These are phyloP conservation scores for Heliconius congener DNA, from an alignment of 1,140 invertebrate genomes.

Conservation along the genomic window DNA sequence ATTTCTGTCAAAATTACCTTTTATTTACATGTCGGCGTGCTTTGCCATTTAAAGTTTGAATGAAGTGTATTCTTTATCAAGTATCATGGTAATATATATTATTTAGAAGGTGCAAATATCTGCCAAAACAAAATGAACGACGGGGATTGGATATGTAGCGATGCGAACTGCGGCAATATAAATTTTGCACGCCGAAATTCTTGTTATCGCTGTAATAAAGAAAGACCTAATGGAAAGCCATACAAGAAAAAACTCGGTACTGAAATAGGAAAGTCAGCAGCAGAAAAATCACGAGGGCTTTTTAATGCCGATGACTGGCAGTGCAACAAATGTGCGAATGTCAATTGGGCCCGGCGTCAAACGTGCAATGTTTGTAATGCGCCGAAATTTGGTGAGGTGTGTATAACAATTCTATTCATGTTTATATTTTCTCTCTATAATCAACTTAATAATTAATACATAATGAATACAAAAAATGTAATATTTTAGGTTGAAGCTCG, in stretches of 20 bases:
- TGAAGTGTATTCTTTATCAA: slow-evolving; percentile 35
- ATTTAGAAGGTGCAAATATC: slow-evolving; percentile 36
- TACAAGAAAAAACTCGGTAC: slow-evolving; percentile 95
- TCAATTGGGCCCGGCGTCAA: slow-evolving; percentile 98
- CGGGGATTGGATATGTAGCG: slow-evolving; percentile 77
- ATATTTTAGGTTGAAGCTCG: slow-evolving; percentile 84
- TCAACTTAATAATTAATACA: background rate
- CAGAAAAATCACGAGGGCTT: slow-evolving; percentile 98
- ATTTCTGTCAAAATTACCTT: slow-evolving; percentile 59
- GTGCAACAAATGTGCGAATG: slow-evolving; percentile 99
- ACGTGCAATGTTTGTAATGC: slow-evolving; percentile 99
- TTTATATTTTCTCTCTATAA: background rate
- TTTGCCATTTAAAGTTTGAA: slow-evolving; percentile 34
- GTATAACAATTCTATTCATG: slow-evolving; percentile 29
- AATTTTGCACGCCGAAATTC: slow-evolving; percentile 95
- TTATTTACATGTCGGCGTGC: slow-evolving; percentile 63
- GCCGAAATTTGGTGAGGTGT: slow-evolving; percentile 95
- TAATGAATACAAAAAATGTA: background rate
- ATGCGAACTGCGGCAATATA: slow-evolving; percentile 92
- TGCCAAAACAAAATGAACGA: slow-evolving; percentile 73
- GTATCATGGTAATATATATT: slow-evolving; percentile 32
- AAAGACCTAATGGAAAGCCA: slow-evolving; percentile 81
- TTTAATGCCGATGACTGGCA: slow-evolving; percentile 99
- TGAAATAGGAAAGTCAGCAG: slow-evolving; percentile 98
- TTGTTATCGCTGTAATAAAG: slow-evolving; percentile 96